Base-by-base conservation (phyloP, 2,888 invertebrate species). In the Drosophila subsilvestris region DNA sequence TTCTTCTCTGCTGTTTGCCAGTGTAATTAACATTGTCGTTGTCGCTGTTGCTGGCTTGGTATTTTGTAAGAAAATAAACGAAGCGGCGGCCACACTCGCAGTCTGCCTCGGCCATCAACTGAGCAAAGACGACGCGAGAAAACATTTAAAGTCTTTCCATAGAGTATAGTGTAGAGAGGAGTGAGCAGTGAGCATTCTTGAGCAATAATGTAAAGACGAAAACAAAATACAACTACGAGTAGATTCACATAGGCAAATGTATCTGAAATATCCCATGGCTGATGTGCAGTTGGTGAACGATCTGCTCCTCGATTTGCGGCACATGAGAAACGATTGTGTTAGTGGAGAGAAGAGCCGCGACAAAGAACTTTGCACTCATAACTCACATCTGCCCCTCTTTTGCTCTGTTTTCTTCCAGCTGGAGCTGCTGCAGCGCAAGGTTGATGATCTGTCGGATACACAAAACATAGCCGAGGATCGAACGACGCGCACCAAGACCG, bases 371-470 rank as follows among this genome's bases (percentile, higher is more conserved):
- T 69, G 63, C 14, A 48, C 25, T 49, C 25, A 50, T 47, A 54
- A 44, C 20, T 49, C 14, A 32, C 48, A 53, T 27, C 48, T 44
- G 44, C 55, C 45, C 44, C 55, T 45, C 60, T 63, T 57, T 75
- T 87, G 88, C 81, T 79, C 25, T 20, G 9, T 55, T 14, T 49
- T 12, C 44, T 27, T 37, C 27, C 93, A 98, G 98, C 96, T 98
- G 90, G 96, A 97, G 93, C 94, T 97, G 89, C 94, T 98, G 75
- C 98, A 98, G 93, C 97, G 97, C 91, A 98, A 98, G 93, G 96
- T 98, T 92, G 96, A 96, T 74, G 95, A 96, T 67, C 93, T 98
- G 86, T 96, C 96, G 54, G 98, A 98, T 92, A 96, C 96, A 56
- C 98, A 98, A 89, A 95, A 95, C 86, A 95, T 96, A 63, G 96